phyloP scores from a whole-genome alignment of 2,888 invertebrate species.

The Diadegma fenestrale region DNA sequence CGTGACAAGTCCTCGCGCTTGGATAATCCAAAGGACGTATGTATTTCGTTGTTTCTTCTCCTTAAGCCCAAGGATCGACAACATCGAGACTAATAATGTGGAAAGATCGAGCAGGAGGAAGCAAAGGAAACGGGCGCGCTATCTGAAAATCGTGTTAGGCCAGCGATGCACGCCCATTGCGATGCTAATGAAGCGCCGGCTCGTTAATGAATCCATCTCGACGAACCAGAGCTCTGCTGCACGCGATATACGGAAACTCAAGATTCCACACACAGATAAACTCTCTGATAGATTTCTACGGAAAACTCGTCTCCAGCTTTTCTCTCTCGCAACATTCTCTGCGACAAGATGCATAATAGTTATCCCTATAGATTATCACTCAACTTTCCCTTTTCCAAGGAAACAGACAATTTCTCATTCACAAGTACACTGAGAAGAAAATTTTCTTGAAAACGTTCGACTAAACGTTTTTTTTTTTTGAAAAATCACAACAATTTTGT shows the following conservation, averaged over 20 bases:
- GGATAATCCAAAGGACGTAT: constrained; percentile 42
- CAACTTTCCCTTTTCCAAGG: constrained; percentile 16
- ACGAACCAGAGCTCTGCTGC: not conserved
- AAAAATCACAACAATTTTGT: too few species aligned
- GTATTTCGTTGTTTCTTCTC: not conserved
- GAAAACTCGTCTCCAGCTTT: constrained; percentile 54
- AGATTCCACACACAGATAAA: constrained; percentile 64
- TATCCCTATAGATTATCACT: constrained; percentile 40
- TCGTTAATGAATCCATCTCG: constrained; percentile 81
- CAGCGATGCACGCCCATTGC: constrained; percentile 66
- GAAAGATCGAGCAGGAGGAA: constrained; percentile 37
- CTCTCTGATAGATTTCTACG: constrained; percentile 58
- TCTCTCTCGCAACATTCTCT: constrained; percentile 4
- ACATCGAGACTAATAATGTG: not conserved
- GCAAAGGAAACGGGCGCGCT: constrained; percentile 54
- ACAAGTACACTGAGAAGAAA: too few species aligned
- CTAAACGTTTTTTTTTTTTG: too few species aligned
- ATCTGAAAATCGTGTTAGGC: constrained; percentile 37
- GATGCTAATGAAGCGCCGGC: constrained; percentile 80
- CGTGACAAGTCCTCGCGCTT: constrained; percentile 52
- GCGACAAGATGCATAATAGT: constrained; percentile 22
- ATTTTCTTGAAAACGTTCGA: too few species aligned
- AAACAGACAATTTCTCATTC: not conserved
- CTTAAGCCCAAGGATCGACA: constrained; percentile 8
- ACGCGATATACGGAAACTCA: too few species aligned